These are phyloP conservation scores for Lampris incognitus DNA, from an alignment of 2,113 vertebrate genomes.

Conservation along the genomic window DNA sequence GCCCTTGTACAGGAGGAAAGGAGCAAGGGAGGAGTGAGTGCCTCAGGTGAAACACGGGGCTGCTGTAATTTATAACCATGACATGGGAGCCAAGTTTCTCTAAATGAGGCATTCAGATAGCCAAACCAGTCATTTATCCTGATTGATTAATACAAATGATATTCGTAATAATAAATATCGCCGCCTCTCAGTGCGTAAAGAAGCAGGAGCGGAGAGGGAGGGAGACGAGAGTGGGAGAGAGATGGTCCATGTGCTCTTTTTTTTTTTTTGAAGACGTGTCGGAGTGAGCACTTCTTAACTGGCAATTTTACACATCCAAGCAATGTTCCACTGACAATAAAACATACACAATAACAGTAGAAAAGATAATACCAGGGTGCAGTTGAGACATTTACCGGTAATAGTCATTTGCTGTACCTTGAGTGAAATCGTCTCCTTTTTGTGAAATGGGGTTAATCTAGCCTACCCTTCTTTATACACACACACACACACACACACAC, in stretches of 20 bases:
- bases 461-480: too few species aligned
- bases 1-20: constrained; percentile 61
- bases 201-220: constrained; percentile 61
- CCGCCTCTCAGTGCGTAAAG: constrained; percentile 82
- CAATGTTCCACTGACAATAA: too few species aligned
- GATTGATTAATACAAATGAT: constrained; percentile 99
- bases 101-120: constrained; percentile 99
- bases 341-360: too few species aligned
- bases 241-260: constrained; percentile 8
- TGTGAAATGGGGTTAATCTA: too few species aligned
- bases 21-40: constrained; percentile 66
- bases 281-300: background rate
- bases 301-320: too few species aligned
- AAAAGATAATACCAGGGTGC: too few species aligned
- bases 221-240: constrained; percentile 13
- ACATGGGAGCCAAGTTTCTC: constrained; percentile 99
- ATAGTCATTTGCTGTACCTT: too few species aligned
- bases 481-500: too few species aligned
- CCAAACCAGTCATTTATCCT: constrained; percentile 99
- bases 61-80: constrained; percentile 99
- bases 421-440: too few species aligned
- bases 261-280: constrained; percentile 28
- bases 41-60: constrained; percentile 95
- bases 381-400: too few species aligned
- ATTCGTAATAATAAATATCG: constrained; percentile 99